Evolutionary conservation across 2,113 vertebrate species (phyloP).

Genomic region (Amblyopsis rosae): DNA sequence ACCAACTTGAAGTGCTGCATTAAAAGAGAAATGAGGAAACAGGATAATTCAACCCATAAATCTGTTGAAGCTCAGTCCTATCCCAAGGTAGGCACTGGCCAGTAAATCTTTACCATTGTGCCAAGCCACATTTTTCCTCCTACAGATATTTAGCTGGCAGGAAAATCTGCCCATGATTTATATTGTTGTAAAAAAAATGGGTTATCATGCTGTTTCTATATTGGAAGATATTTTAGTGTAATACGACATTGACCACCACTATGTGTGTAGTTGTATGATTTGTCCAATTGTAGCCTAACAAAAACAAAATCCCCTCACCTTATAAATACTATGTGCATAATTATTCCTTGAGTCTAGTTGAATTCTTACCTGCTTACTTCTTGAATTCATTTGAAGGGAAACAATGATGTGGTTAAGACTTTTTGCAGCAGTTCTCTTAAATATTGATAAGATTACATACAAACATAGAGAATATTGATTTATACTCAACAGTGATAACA

Average conservation of each 20-base stretch:
- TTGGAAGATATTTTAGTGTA: constrained; percentile 50
- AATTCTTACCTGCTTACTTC: constrained; percentile 23
- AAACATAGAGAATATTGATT: constrained; percentile 51
- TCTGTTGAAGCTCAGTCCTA: constrained; percentile 57
- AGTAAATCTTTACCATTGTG: constrained; percentile 64
- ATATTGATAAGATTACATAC: constrained; percentile 61
- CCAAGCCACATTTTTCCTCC: constrained; percentile 44
- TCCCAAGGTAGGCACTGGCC: constrained; percentile 45
- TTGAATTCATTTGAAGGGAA: constrained; percentile 40
- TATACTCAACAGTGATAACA: constrained; percentile 50
- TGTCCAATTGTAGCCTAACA: constrained; percentile 15
- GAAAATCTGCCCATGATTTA: constrained; percentile 70
- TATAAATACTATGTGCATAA: constrained; percentile 21
- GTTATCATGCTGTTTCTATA: constrained; percentile 55
- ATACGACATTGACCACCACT: constrained; percentile 46
- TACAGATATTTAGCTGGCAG: constrained; percentile 66
- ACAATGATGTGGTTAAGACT: constrained; percentile 40
- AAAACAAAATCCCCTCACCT: constrained; percentile 36
- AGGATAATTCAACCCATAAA: constrained; percentile 57
- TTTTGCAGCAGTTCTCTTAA: constrained; percentile 61
- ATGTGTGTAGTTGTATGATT: constrained; percentile 28
- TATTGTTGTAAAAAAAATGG: constrained; percentile 58
- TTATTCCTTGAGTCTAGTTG: constrained; percentile 45
- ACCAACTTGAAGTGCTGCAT: constrained; percentile 47
- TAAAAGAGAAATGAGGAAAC: constrained; percentile 56